Evolutionary conservation across 1,140 invertebrate genomes (phyloP), one percentile per base, ranked within the genome.

Genomic region (Calliopsis andreniformis): DNA sequence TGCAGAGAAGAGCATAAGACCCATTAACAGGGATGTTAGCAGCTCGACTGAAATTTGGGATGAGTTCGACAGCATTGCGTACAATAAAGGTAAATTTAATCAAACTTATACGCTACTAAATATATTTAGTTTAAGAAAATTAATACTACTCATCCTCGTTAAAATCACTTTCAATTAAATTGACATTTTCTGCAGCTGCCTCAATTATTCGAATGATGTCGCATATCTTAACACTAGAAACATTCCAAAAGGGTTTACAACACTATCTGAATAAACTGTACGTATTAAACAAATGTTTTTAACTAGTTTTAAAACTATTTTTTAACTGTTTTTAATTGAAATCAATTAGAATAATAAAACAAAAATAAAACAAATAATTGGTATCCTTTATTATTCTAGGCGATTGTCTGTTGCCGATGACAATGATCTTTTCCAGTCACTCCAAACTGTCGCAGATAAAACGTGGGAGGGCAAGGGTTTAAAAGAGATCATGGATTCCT

Each of bases 1-100:
- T 89, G 93, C 94, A 3, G 90, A 94, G 0, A 87, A 91, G 12
- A 93, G 92, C 8, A 94, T 94, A 0, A 96, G 97, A 85, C 94
- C 96, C 2, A 96, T 98, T 90, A 95, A 95, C n/a, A 92, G 18
- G 5, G 95, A 42, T 0, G 96, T 97, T 1, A 89, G 93, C 59
- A 94, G 95, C 62, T 96, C 96, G 2, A 91, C 92, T 1, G 95
- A 97, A 88, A 96, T 98, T 67, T 90, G 93, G 5, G 92, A 93
- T 39, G 94, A 96, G 6, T 98, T 98, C 87, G 97, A 98, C 87
- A 93, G 92, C 3, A 96, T 98, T 20, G 95, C 96, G 0, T 98
- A 98, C 87, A 93, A 93, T 58, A 94, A 95, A 89, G 92, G 94
- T 94, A 87, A 30, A n/a, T n/a, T n/a, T n/a, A n/a, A n/a, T n/a